Base-by-base conservation (phyloP, 2,888 invertebrate species). In the Dinocampus coccinellae region DNA sequence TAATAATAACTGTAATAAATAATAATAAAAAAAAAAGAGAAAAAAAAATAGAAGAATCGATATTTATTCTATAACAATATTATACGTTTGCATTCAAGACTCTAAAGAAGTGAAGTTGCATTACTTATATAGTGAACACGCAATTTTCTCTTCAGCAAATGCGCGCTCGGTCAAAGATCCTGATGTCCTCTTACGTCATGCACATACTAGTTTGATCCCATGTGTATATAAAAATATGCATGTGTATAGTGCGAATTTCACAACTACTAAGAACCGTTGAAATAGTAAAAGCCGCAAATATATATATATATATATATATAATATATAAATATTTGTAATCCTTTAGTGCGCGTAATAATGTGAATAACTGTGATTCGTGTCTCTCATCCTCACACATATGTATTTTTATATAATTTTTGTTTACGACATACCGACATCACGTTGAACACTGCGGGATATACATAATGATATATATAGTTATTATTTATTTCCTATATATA, bases 361-460 rank as follows among this genome's bases (percentile, higher is more conserved):
- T 33, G 24, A 66, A 66, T 66, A 66, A 66, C 65, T 55, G 65
- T 66, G 57, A 66, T 66, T 66, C 36, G 33, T 33, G 55, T 55
- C 55, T 66, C 22, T 55, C 52, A 53, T 47, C 47, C 22, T 66
- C 36, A 33, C 34, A 11, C n/a, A n/a, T 11, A 39, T n/a, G n/a
- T n/a, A 39, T 39, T 39, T n/a, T 11, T 39, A 11, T 39, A 55
- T 36, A 16, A 53, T 33, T 20, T 55, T 66, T 36, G 34, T 55
- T 66, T 55, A 66, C 64, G 64, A 64, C 34, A 66, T 24, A 42
- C 9, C 24, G 42, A 24, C 62, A 13, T n/a, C 13, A 62, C 39
- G 39, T 39, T 3, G 24, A 29, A 20, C 64, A 52, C 39, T n/a
- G 29, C 13, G 9, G 29, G 39, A 47, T 63, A 63, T 39, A 42